Evolutionary conservation across 2,888 invertebrate genomes (phyloP).

Genomic region (Drosophila subquinaria): DNA sequence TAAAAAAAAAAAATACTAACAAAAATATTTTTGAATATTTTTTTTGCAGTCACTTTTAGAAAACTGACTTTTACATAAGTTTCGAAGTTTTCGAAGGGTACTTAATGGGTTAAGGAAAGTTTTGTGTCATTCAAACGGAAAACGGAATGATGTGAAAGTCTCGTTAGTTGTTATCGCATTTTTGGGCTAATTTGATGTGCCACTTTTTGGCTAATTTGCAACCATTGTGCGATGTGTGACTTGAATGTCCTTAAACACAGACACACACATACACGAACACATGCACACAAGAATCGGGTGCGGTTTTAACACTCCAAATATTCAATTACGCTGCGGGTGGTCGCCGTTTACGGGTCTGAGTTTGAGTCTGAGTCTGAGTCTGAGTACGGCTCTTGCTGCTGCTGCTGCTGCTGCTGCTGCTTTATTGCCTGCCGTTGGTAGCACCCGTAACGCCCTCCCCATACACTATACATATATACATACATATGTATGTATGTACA

Average conservation of each 20-base stretch:
- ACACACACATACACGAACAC: not conserved
- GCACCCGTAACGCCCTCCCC: conserved; percentile 30
- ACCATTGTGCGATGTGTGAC: conserved; percentile 42
- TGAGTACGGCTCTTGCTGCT: conserved; percentile 41
- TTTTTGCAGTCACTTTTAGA: too few species aligned
- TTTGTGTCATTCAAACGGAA: too few species aligned
- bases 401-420: conserved; percentile 18
- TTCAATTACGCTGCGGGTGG: conserved; percentile 79
- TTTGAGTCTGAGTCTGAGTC: not conserved
- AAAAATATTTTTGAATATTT: too few species aligned
- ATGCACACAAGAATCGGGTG: conserved; percentile 54
- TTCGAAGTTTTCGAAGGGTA: too few species aligned
- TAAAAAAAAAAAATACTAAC: too few species aligned
- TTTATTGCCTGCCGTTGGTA: conserved; percentile 50
- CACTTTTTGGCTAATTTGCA: conserved; percentile 21
- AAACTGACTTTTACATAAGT: too few species aligned
- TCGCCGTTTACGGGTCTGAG: conserved; percentile 52
- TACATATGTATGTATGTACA: conserved; percentile 1
- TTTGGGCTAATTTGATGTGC: conserved; percentile 3
- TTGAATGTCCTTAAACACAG: conserved; percentile 40
- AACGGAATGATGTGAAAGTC: too few species aligned
- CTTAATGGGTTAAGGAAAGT: too few species aligned
- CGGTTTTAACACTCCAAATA: conserved; percentile 80
- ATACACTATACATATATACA: conserved; percentile 2
- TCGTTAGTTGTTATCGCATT: not conserved